These are phyloP conservation scores for Drosophila kikkawai DNA, from an alignment of 1,140 invertebrate genomes.

Conservation along the genomic window DNA sequence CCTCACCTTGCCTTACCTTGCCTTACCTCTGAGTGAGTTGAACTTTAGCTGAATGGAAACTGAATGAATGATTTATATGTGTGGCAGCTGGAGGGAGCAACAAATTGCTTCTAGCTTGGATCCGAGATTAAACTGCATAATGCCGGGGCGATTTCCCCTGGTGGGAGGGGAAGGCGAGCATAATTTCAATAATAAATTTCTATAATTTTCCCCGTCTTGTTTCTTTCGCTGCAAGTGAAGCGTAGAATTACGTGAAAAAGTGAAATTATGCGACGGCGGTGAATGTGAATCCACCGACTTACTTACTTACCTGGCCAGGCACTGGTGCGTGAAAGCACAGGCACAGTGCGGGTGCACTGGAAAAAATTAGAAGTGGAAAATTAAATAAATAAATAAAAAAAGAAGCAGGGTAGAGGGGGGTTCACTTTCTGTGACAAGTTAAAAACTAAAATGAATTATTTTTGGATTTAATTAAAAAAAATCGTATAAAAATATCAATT, in stretches of 20 bases:
- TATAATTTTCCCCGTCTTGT: conserved; percentile 68
- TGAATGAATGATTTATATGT: conserved; percentile 66
- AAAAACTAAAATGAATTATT: too few relatives aligned
- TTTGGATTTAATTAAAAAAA: too few relatives aligned
- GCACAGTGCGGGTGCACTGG: conserved; percentile 17
- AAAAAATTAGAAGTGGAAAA: neutral
- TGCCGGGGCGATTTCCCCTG: conserved; percentile 3
- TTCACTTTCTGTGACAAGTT: too few relatives aligned
- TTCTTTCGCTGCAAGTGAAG: conserved; percentile 69
- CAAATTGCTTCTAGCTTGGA: conserved; percentile 58
- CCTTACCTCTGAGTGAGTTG: conserved; percentile 40
- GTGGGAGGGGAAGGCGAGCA: neutral
- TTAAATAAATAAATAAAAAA: neutral
- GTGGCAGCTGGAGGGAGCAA: conserved; percentile 50
- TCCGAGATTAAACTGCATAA: conserved; percentile 15
- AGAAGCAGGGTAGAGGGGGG: too few relatives aligned
- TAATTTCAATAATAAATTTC: conserved; percentile 78
- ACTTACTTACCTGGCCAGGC: conserved; percentile 21
- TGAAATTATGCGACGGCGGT: conserved; percentile 73
- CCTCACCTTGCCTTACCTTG: neutral
- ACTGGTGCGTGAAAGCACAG: conserved; percentile 73
- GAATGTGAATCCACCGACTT: conserved; percentile 45
- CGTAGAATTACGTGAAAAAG: conserved; percentile 83
- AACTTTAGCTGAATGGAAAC: conserved; percentile 49
- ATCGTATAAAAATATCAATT: too few relatives aligned